Conservation (phyloP, 1,140 invertebrate species). For the Anagrus nilaparvatae region DNA sequence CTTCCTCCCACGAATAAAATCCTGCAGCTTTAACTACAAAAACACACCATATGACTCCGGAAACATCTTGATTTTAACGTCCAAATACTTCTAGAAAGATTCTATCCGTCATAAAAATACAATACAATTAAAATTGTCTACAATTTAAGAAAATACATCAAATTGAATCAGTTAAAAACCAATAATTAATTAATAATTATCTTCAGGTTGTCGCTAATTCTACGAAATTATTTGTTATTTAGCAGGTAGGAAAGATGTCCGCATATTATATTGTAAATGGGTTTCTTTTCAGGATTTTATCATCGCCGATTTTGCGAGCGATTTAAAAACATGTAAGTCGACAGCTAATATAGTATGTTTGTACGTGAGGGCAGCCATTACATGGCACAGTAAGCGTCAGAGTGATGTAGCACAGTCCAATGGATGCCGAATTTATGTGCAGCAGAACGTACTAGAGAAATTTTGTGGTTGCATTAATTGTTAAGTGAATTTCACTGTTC, state of each 20-base stretch:
- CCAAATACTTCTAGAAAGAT: too few relatives aligned
- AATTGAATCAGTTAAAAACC: too few relatives aligned
- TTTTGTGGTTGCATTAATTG: conserved; percentile 7
- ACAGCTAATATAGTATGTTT: conserved; percentile 10
- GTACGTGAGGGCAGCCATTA: conserved; percentile 14
- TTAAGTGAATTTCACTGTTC: conserved; percentile 1
- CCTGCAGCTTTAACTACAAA: too few relatives aligned
- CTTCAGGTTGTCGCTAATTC: background rate
- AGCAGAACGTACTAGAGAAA: conserved; percentile 18
- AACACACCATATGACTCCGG: too few relatives aligned
- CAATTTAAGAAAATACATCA: too few relatives aligned
- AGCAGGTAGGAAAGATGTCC: conserved; percentile 12
- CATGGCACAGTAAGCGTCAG: conserved; percentile 27
- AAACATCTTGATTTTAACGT: too few relatives aligned
- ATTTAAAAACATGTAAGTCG: conserved; percentile 8
- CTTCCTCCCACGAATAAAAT: too few relatives aligned
- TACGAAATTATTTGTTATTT: conserved; percentile 10
- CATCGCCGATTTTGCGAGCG: conserved; percentile 11
- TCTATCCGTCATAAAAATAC: too few relatives aligned
- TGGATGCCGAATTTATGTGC: conserved; percentile 32
- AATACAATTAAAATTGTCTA: too few relatives aligned
- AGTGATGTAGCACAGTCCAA: conserved; percentile 16
- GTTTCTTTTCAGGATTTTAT: conserved; percentile 3
- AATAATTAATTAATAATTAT: too few relatives aligned
- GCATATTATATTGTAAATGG: conserved; percentile 4